Conservation (phyloP, 2,113 vertebrate genomes). For the Triplophysa rosa region DNA sequence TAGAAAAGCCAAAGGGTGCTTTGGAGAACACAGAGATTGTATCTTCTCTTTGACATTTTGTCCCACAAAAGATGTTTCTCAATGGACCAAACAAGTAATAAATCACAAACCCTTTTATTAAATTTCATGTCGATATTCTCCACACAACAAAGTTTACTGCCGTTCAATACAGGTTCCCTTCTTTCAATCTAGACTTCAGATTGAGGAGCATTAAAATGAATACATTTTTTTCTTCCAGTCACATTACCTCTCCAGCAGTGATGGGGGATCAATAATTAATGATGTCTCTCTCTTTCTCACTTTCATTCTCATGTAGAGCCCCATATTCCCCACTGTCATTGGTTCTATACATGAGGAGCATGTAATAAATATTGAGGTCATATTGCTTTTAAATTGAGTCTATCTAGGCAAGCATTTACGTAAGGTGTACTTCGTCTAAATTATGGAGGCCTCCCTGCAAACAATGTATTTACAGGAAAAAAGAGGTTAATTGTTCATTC, state of each 20-base stretch:
- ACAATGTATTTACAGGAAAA: not conserved
- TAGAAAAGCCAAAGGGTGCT: not conserved
- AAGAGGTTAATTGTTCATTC: not conserved
- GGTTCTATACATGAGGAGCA: conserved; percentile 27
- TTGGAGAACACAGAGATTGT: conserved; percentile 29
- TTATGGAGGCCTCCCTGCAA: not conserved
- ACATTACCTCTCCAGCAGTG: conserved; percentile 50
- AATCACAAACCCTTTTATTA: conserved; percentile 61
- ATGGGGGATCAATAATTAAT: conserved; percentile 59
- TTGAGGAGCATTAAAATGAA: conserved; percentile 59
- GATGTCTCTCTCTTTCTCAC: conserved; percentile 47
- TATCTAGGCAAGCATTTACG: conserved; percentile 2
- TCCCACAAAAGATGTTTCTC: conserved; percentile 28
- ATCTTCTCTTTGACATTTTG: conserved; percentile 25
- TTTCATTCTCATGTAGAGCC: conserved; percentile 39
- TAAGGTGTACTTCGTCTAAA: not conserved
- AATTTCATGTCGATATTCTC: conserved; percentile 58
- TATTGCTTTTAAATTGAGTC: not conserved
- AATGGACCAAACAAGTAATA: conserved; percentile 41
- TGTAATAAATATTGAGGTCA: conserved; percentile 22
- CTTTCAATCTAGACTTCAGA: conserved; percentile 48
- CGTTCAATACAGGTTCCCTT: conserved; percentile 50
- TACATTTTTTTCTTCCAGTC: conserved; percentile 38
- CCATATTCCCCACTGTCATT: conserved; percentile 44
- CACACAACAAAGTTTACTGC: conserved; percentile 55